These are phyloP conservation scores for Lamellibrachia luymesi DNA, from an alignment of 1,140 invertebrate genomes.

Conservation along the genomic window DNA sequence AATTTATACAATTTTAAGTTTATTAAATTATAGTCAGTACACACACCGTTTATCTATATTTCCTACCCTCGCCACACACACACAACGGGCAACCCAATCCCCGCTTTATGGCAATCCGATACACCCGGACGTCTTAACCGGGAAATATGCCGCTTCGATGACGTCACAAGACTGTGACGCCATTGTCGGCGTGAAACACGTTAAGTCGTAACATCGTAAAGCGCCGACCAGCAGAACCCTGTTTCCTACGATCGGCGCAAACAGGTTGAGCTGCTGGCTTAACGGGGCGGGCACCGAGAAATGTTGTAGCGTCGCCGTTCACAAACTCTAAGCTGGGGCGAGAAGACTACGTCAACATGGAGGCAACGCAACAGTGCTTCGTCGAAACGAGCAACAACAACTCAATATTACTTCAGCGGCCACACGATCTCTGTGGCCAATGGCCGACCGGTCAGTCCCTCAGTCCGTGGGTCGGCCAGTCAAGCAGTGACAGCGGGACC, in stretches of 20 bases:
- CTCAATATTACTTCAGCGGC: background rate
- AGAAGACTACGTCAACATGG: background rate
- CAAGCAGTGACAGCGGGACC: background rate
- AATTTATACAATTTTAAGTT: too few species aligned
- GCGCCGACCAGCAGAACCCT: background rate
- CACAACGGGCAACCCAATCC: background rate
- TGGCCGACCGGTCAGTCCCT: background rate
- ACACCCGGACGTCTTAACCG: background rate
- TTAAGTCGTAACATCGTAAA: background rate
- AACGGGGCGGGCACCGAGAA: background rate
- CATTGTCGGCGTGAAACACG: background rate
- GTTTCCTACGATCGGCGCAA: background rate
- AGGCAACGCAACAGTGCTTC: background rate
- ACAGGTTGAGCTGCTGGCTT: background rate
- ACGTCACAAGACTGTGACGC: background rate
- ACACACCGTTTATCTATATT: background rate
- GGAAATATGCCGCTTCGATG: background rate
- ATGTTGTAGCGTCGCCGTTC: background rate
- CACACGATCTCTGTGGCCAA: background rate
- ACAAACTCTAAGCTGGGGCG: background rate
- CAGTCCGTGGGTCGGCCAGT: background rate
- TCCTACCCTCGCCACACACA: background rate
- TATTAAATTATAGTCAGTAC: background rate
- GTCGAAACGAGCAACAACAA: background rate
- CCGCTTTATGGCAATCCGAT: background rate